Conservation (phyloP, 1,140 invertebrate genomes). For the Ladona fulva region DNA sequence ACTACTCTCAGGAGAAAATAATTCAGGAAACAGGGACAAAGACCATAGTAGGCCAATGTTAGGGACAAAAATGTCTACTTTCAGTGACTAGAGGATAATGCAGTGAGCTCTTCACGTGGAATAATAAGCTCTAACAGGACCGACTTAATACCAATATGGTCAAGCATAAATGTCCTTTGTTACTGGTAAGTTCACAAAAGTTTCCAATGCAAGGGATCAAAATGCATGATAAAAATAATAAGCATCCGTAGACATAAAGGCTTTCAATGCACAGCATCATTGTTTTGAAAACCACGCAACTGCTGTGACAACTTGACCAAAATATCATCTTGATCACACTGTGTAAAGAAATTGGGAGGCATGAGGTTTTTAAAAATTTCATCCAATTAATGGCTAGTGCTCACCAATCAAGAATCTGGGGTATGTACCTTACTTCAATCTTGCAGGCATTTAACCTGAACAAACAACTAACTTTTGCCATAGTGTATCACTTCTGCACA, state of each 20-base stretch:
- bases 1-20: neutral
- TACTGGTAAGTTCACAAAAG: neutral
- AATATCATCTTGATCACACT: neutral
- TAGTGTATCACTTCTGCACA: neutral
- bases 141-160: neutral
- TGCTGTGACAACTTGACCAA: neutral
- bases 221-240: neutral
- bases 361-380: neutral
- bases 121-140: neutral
- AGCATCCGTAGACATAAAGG: neutral
- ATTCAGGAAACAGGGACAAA: neutral
- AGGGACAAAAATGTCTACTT: neutral
- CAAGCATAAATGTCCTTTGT: neutral
- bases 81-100: constrained; percentile 9
- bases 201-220: neutral
- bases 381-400: neutral
- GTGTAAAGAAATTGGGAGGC: neutral
- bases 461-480: neutral
- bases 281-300: neutral
- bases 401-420: neutral
- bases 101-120: neutral
- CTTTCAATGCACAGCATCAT: neutral
- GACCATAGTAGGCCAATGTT: neutral
- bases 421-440: neutral
- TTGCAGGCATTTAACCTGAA: neutral